These are phyloP conservation scores for Drosophila arawakana DNA, from an alignment of 1,140 invertebrate species.

Conservation along the genomic window DNA sequence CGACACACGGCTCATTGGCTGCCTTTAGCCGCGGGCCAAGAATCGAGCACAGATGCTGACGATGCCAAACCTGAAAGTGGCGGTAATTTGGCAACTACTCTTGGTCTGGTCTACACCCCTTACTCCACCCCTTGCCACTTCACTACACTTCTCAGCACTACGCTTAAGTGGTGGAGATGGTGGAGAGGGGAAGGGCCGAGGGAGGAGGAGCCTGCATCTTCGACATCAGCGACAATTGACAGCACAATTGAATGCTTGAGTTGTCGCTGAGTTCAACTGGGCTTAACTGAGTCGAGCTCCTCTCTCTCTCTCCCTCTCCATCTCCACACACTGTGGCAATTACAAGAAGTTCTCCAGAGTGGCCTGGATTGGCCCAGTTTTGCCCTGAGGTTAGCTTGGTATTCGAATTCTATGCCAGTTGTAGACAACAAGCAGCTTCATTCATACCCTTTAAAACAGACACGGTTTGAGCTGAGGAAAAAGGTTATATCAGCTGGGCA, in stretches of 20 bases:
- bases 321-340: constrained; percentile 57
- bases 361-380: constrained; percentile 41
- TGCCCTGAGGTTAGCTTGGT: constrained; percentile 64
- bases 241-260: constrained; percentile 48
- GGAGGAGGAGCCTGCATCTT: constrained; percentile 25
- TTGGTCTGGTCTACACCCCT: constrained; percentile 12
- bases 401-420: constrained; percentile 66
- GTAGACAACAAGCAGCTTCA: constrained; percentile 24
- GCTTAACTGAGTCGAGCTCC: too few relatives aligned
- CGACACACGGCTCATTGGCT: constrained; percentile 73
- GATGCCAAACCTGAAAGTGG: constrained; percentile 62
- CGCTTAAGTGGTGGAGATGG: background rate
- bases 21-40: constrained; percentile 76
- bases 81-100: constrained; percentile 69
- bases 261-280: constrained; percentile 1
- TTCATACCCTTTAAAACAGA: constrained; percentile 46
- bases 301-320: background rate
- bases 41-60: constrained; percentile 78
- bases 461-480: background rate
- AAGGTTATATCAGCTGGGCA: constrained; percentile 50
- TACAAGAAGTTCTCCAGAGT: constrained; percentile 67
- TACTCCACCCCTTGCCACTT: too few relatives aligned
- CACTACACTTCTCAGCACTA: background rate
- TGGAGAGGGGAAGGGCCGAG: background rate
- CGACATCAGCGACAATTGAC: constrained; percentile 35